Base-by-base conservation (phyloP, 2,797 vertebrate genomes). In the Girardinus metallicus region DNA sequence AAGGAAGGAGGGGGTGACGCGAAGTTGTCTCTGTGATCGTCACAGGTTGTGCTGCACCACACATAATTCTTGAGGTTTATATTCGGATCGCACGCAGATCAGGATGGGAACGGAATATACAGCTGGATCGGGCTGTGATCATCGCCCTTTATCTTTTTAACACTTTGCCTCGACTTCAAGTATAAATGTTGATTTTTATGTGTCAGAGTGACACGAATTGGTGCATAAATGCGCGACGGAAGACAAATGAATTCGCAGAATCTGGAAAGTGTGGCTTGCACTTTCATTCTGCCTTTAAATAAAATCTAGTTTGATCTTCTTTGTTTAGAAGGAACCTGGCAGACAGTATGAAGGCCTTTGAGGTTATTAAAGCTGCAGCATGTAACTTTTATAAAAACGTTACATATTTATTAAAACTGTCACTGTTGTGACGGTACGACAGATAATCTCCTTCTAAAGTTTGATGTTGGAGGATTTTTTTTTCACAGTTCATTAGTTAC, bases 21-120 rank as follows among this genome's bases (percentile, higher is more conserved):
- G 49, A 77, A 91, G 83, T 81, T 82, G 74, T 83, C 78, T 87
- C 76, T 82, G 85, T 86, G 84, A 85, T 90, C 81, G 87, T 86
- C 81, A 84, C 51, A 90, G 88, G 74, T 72, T 53, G 23, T 86
- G 55, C 84, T 76, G 43, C 76, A n/a, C 77, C 73, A 74, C 74
- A 76, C 34, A 77, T 86, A 82, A 88, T 83, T 84, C 75, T 82
- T 51, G 82, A 74, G 86, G 78, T 86, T 86, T 83, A 80, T 64
- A 75, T 82, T 72, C 73, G 84, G 72, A 85, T 62, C 79, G 82
- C 82, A 81, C 83, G 83, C 16, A 13, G 74, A 60, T 72, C 55
- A 72, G 57, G 60, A 75, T 47, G 71, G 78, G 77, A 85, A 44
- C 11, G 51, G 72, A 47, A 62, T 43, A 76, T 81, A 73, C 18